Evolutionary conservation across 2,113 vertebrate genomes (phyloP).

Genomic region (Polyodon spathula): DNA sequence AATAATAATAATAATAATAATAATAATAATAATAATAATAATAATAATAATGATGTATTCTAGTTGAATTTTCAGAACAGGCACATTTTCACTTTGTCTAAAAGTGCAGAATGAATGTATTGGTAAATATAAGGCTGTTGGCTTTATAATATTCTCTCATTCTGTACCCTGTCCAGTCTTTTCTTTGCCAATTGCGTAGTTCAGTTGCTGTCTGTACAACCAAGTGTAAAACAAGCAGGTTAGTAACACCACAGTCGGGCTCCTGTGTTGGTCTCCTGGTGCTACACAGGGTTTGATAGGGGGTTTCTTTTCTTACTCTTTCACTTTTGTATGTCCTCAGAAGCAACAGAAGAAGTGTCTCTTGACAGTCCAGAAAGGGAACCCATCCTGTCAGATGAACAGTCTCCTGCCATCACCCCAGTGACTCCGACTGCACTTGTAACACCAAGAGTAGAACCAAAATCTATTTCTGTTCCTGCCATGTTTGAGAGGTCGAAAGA

Average conservation of each 20-base stretch:
- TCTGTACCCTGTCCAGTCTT: no score
- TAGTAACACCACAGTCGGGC: background rate
- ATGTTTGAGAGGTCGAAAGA: constrained; percentile 83
- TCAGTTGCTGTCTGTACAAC: background rate
- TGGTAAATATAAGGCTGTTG: no score
- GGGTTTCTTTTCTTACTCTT: background rate
- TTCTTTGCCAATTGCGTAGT: background rate
- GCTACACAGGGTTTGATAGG: background rate
- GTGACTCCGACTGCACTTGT: constrained; percentile 77
- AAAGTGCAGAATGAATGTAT: no score
- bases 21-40: no score
- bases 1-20: no score
- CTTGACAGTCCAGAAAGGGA: constrained; percentile 90
- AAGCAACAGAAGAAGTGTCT: constrained; percentile 93
- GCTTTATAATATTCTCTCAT: no score
- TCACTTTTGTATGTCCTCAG: constrained; percentile 41
- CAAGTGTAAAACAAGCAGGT: background rate
- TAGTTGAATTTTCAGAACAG: no score
- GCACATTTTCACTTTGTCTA: no score
- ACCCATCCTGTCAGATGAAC: constrained; percentile 78
- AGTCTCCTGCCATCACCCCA: constrained; percentile 83
- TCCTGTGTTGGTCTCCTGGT: background rate
- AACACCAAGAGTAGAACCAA: constrained; percentile 66
- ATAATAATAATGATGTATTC: no score
- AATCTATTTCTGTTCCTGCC: constrained; percentile 53